These are phyloP conservation scores for Oligia fasciuncula DNA, from an alignment of 2,888 invertebrate genomes.

Conservation along the genomic window DNA sequence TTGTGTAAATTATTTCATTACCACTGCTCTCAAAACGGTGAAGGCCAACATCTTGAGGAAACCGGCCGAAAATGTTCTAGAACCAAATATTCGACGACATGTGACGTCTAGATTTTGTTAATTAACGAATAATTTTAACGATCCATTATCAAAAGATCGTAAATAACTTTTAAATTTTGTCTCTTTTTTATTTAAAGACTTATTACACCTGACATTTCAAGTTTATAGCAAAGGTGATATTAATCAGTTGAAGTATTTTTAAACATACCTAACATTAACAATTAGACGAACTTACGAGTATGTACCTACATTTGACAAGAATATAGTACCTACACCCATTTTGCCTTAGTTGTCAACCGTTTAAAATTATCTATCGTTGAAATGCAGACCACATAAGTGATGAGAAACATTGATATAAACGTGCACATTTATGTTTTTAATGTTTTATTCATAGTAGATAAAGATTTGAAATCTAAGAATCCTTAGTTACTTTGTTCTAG, in stretches of 20 bases:
- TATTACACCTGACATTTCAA: slow-evolving; percentile 61
- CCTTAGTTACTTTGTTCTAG: background rate
- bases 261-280: slow-evolving; percentile 52
- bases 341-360: background rate
- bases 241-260: slow-evolving; percentile 43
- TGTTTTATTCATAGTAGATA: slow-evolving; percentile 51
- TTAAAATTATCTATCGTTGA: slow-evolving; percentile 27
- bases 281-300: slow-evolving; percentile 14
- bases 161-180: slow-evolving; percentile 50
- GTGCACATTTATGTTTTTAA: slow-evolving; percentile 44
- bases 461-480: slow-evolving; percentile 37
- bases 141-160: slow-evolving; percentile 60
- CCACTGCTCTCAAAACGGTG: no score
- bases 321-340: slow-evolving; percentile 9
- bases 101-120: slow-evolving; percentile 48
- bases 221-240: slow-evolving; percentile 51
- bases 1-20: no score
- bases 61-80: no score
- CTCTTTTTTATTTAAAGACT: slow-evolving; percentile 37
- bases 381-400: slow-evolving; percentile 52
- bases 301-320: background rate
- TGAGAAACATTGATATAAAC: slow-evolving; percentile 48
- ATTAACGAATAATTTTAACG: slow-evolving; percentile 64
- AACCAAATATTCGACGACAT: no score
- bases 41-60: no score